Percentiles rank a stretch among this genome's conserved stretches.
These are phyloP conservation scores for Lymantria dispar DNA, from an alignment of 2,888 invertebrate genomes.

Conservation along the genomic window DNA sequence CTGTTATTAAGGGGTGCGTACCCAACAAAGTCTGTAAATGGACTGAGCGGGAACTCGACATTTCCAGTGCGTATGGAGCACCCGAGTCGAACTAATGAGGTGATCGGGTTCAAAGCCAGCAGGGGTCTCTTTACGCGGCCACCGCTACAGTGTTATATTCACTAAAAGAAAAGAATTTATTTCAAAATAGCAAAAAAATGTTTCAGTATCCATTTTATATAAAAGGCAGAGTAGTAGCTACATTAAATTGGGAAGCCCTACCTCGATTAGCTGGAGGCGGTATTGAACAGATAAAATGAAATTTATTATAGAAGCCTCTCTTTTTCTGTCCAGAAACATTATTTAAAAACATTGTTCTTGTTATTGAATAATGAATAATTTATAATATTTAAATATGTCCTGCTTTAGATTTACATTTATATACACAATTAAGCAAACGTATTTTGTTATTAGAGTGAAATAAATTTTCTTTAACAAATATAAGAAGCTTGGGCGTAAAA, in stretches of 20 bases:
- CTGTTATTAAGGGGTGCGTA: slow-evolving; percentile 56
- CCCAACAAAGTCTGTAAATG: slow-evolving; percentile 63
- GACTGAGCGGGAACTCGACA: slow-evolving; percentile 67
- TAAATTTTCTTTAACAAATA: too few species aligned
- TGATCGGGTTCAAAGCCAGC: slow-evolving; percentile 76
- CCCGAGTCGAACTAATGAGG: slow-evolving; percentile 74
- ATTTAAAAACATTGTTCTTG: not conserved
- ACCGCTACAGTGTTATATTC: slow-evolving; percentile 55
- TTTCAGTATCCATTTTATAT: slow-evolving; percentile 4
- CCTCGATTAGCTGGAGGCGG: slow-evolving; percentile 17
- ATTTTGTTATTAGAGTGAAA: too few species aligned
- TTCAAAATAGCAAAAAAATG: not conserved
- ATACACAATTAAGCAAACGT: too few species aligned
- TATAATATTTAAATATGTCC: too few species aligned
- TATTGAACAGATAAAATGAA: slow-evolving; percentile 9
- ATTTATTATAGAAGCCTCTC: slow-evolving; percentile 8
- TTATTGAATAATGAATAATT: not conserved
- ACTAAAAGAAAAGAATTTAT: slow-evolving; percentile 12
- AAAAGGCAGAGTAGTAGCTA: slow-evolving; percentile 7
- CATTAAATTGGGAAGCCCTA: slow-evolving; percentile 16
- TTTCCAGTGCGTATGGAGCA: slow-evolving; percentile 59
- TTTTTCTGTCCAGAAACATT: slow-evolving; percentile 1
- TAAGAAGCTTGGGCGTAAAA: too few species aligned
- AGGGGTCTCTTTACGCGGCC: slow-evolving; percentile 60
- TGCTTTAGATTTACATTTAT: too few species aligned